phyloP scores from a whole-genome alignment of 2,888 invertebrate genomes.

The Caenorhabditis japonica region DNA sequence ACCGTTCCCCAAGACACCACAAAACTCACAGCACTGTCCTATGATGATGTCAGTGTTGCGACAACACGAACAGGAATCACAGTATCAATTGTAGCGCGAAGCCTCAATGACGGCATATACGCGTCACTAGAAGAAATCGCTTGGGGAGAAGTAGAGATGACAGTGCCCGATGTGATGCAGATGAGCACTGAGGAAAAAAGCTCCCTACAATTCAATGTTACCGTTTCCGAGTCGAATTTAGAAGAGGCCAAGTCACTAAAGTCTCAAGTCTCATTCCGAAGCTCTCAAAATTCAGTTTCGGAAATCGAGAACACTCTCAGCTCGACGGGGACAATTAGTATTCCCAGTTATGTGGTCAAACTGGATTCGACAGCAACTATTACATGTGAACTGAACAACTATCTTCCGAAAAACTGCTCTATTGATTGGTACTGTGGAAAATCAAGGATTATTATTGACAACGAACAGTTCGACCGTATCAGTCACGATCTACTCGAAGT shows the following conservation, averaged over 20 bases:
- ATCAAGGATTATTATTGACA: slow-evolving; percentile 57
- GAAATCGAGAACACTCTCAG: slow-evolving; percentile 64
- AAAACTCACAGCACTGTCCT: slow-evolving; percentile 26
- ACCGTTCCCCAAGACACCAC: slow-evolving; percentile 16
- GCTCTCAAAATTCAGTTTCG: slow-evolving; percentile 58
- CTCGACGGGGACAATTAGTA: slow-evolving; percentile 63
- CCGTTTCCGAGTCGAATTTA: slow-evolving; percentile 69
- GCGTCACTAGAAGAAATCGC: slow-evolving; percentile 75
- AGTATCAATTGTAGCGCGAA: slow-evolving; percentile 73
- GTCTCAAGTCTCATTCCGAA: slow-evolving; percentile 60
- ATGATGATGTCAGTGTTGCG: slow-evolving; percentile 44
- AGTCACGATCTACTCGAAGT: slow-evolving; percentile 74
- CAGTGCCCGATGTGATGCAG: slow-evolving; percentile 60
- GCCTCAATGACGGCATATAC: slow-evolving; percentile 70
- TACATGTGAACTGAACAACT: slow-evolving; percentile 76
- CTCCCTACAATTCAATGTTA: slow-evolving; percentile 69
- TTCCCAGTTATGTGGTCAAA: slow-evolving; percentile 75
- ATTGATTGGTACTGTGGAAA: slow-evolving; percentile 74
- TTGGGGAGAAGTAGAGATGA: slow-evolving; percentile 73
- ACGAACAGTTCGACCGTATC: slow-evolving; percentile 70
- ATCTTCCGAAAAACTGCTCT: slow-evolving; percentile 62
- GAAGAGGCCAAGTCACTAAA: slow-evolving; percentile 66
- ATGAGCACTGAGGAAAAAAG: slow-evolving; percentile 49
- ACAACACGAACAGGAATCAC: slow-evolving; percentile 62
- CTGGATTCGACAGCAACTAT: slow-evolving; percentile 75